Evolutionary conservation across 2,113 vertebrate genomes (phyloP).

Genomic region (Rhinopomastus cyanomelas): DNA sequence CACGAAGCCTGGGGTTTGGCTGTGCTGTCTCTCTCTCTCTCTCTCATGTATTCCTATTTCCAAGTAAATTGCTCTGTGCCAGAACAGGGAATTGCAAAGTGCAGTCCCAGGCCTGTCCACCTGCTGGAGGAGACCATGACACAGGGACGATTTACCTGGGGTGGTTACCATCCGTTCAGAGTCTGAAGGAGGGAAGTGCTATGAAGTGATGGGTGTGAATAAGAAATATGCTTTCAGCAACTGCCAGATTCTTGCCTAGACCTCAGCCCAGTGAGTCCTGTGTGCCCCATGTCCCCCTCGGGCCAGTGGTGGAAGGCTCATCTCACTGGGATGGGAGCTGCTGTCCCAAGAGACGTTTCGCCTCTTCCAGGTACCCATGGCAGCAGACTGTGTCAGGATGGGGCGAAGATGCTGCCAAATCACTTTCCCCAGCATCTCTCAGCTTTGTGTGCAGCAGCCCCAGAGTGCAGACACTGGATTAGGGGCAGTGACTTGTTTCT

Average conservation of each 20-base stretch:
- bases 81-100: background rate
- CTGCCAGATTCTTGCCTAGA: background rate
- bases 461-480: fast-evolving
- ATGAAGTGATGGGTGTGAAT: fast-evolving
- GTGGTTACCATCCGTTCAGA: background rate
- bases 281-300: background rate
- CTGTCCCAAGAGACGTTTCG: background rate
- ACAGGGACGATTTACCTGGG: fast-evolving
- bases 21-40: background rate
- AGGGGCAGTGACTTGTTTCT: background rate
- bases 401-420: background rate
- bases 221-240: background rate
- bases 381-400: fast-evolving
- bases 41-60: background rate
- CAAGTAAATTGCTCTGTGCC: background rate
- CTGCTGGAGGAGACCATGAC: background rate
- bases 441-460: background rate
- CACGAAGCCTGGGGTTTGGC: background rate
- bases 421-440: background rate
- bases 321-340: background rate
- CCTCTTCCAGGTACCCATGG: fast-evolving
- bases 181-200: background rate
- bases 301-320: background rate
- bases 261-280: background rate
- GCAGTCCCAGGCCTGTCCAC: background rate